Conservation (phyloP, 2,113 vertebrate species). For the Rhizomys pruinosus region DNA sequence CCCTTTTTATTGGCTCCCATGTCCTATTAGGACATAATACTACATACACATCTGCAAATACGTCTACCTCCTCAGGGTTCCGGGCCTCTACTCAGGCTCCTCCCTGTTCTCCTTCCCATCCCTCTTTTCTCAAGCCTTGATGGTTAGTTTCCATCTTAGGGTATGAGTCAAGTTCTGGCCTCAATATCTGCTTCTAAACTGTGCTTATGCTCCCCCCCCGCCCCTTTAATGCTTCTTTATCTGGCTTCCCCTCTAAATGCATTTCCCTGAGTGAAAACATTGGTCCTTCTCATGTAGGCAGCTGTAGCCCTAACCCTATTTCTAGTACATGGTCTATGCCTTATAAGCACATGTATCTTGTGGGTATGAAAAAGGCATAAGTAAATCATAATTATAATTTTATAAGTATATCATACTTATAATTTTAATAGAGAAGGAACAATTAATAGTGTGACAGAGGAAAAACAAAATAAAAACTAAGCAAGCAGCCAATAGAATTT, state of each 20-base stretch:
- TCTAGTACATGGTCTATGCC: background rate
- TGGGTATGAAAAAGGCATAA: background rate
- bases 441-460: background rate
- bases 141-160: background rate
- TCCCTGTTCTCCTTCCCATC: background rate
- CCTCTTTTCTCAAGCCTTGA: background rate
- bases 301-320: background rate
- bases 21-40: background rate
- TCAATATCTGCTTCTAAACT: background rate
- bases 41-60: background rate
- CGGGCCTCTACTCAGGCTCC: background rate
- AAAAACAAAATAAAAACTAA: background rate
- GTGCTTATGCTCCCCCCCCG: background rate
- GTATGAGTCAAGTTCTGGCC: background rate
- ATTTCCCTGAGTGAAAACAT: background rate
- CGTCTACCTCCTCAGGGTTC: background rate
- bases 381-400: constrained; percentile 3
- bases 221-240: background rate
- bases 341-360: background rate
- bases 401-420: background rate
- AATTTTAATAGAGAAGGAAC: constrained; percentile 2
- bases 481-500: background rate
- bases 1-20: background rate
- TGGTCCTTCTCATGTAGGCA: background rate
- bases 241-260: background rate